Base-by-base conservation (phyloP, 2,888 invertebrate species). In the Cremastinae sp. region DNA sequence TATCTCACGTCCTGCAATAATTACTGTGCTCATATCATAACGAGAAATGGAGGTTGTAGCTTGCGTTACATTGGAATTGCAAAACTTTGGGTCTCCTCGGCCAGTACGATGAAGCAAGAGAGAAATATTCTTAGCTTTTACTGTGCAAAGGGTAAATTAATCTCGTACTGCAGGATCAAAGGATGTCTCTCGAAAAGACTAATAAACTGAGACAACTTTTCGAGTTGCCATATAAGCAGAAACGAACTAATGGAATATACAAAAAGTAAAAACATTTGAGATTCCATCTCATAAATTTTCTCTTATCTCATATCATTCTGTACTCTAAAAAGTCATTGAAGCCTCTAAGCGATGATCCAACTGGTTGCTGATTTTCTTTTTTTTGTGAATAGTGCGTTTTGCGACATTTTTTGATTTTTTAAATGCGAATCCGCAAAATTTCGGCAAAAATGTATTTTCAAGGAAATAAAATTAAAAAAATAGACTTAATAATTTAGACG, bases 11-110 rank as follows among this genome's bases (percentile, higher is more conserved):
- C 10, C 41, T 16, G 8, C 37, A 45, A 10, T 28, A 18, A 9
- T 70, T 39, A 18, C 58, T 43, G 51, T 35, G 51, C 22, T 43
- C 35, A 18, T 43, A 53, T 16, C 16, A 16, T 39, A 28, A 37
- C 8, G 22, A 35, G 53, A 76, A 53, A 58, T 45, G 69, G 53
- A 69, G 64, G 56, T 76, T 66, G 59, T 65, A 61, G 61, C 41
- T 62, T 28, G 18, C 9, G 41, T 9, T 55, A 22, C 49, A 49
- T 72, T 69, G 53, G 68, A 76, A 69, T 73, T 76, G 72, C 53
- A 51, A 69, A 76, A 76, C 64, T 69, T 72, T 49, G 45, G n/a
- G 51, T 69, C 14, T 47, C 37, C 22, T n/a, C 16, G n/a, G 20
- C 43, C 1, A 47, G 37, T 22, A 22, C 18, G 61, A 14, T n/a